A percentile compares a stretch with the other conserved stretches of the same genome.
Evolutionary conservation across 1,140 invertebrate species (phyloP).

Genomic region (Drosophila melanogaster): Release_6_plus_ISO1_MT NT_033779.5:19142501-19143000

Average conservation of each 20-base stretch:
- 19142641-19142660: too few species aligned
- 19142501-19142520: conserved; percentile 28
- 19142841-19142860: conserved; percentile 49
- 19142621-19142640: too few species aligned
- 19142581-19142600: conserved; percentile 11
- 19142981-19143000: conserved; percentile 26
- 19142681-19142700: background rate
- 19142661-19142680: too few species aligned
- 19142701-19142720: background rate
- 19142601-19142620: background rate
- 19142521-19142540: conserved; percentile 57
- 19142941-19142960: conserved; percentile 49
- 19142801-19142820: conserved; percentile 18
- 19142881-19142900: conserved; percentile 5
- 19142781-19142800: conserved; percentile 32
- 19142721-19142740: conserved; percentile 24
- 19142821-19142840: conserved; percentile 57
- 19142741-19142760: conserved; percentile 7
- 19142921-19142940: conserved; percentile 73
- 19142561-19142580: conserved; percentile 32
- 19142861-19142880: conserved; percentile 16
- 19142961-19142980: conserved; percentile 2
- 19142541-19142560: conserved; percentile 25
- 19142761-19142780: conserved; percentile 25
- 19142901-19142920: conserved; percentile 28